phyloP scores from a whole-genome alignment of 2,113 vertebrate genomes.

The Pollachius pollachius region DNA sequence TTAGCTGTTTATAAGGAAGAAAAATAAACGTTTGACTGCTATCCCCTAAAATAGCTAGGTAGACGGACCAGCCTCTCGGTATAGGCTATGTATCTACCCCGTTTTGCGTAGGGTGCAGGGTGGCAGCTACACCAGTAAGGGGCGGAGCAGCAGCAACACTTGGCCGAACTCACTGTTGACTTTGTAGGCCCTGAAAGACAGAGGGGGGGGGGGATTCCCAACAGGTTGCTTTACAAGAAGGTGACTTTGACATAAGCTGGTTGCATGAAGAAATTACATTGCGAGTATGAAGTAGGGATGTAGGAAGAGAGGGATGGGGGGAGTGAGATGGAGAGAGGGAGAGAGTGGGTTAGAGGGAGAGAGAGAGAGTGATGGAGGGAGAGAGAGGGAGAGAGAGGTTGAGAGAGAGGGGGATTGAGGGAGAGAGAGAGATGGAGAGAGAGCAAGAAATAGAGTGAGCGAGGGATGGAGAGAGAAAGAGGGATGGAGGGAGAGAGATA shows the following conservation, averaged over 20 bases:
- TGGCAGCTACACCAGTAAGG: constrained; percentile 23
- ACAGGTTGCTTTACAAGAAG: too few species aligned
- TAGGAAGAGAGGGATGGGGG: too few species aligned
- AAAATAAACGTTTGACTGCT: background rate
- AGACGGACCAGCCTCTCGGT: background rate
- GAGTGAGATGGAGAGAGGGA: background rate
- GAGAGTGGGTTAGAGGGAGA: too few species aligned
- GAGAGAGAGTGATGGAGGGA: too few species aligned
- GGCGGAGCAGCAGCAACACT: constrained; percentile 32
- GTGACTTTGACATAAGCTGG: too few species aligned
- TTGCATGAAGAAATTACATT: too few species aligned
- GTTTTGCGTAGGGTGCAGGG: constrained; percentile 2
- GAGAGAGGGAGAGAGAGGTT: too few species aligned
- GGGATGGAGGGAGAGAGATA: too few species aligned
- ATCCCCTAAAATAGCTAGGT: background rate
- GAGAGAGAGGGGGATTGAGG: background rate
- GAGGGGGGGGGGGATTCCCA: constrained; percentile 4
- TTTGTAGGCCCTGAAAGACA: background rate
- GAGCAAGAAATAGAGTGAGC: too few species aligned
- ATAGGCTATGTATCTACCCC: too few species aligned
- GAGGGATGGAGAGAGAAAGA: too few species aligned
- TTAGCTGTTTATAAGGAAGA: background rate
- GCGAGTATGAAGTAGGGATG: too few species aligned
- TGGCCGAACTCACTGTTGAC: constrained; percentile 8
- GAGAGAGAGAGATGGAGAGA: background rate